Base-by-base conservation (phyloP, 1,140 invertebrate species). In the Penaeus japonicus region DNA sequence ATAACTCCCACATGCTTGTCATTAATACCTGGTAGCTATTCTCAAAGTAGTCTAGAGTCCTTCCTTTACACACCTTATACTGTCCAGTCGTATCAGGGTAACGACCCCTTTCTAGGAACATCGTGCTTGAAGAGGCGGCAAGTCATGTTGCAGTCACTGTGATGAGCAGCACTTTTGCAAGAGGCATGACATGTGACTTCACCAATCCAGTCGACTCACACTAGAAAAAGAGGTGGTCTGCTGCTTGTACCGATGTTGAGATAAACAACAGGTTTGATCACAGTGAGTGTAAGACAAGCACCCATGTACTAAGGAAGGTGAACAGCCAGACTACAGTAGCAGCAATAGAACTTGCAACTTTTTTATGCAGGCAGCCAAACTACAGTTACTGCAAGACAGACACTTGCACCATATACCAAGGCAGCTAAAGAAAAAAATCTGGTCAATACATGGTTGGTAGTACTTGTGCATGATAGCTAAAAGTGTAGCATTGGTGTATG, bases 21-120 rank as follows among this genome's bases (percentile, higher is more conserved):
- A 85, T 78, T 85, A 85, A 78, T 85, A 85, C 84, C 84, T 85
- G 84, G 84, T 85, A 85, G 84, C 75, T 85, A 84, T 85, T 85
- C 84, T 85, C 75, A 85, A 78, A 85, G 84, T 85, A 85, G 84
- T 85, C 39, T 85, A 85, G 84, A 85, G 73, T 85, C 84, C 84
- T 85, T 85, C 84, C 84, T 78, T n/a, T 85, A 55, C 84, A 85
- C 77, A 85, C 53, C 84, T 85, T 85, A 85, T 62, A 85, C 84
- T 85, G 84, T 85, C 84, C 75, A 85, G 55, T 85, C 79, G 75
- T 85, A 85, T 85, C 73, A 85, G 75, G 84, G 84, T 85, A 85
- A 85, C 59, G 84, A 85, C 27, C 84, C 84, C 84, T 85, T 79
- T 53, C 54, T 78, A 57, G 84, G 84, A 75, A 57, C 80, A 82